Conservation (phyloP, 2,888 invertebrate species). For the Mongoloraphidia duomilia region DNA sequence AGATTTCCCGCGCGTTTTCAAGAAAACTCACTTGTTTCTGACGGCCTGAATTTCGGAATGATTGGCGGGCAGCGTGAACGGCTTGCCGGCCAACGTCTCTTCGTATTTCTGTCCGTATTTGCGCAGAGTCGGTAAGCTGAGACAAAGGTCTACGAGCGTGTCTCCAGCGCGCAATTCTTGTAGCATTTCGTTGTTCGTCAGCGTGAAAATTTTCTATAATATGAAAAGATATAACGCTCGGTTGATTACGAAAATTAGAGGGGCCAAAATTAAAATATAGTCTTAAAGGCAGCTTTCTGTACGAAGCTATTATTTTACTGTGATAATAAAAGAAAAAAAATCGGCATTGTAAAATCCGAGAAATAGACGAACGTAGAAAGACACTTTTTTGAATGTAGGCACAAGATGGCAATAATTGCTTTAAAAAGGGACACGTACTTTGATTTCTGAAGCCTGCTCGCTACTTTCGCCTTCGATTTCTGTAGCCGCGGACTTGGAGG, state of each 20-base stretch:
- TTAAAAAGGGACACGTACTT: constrained; percentile 22
- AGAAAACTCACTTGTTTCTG: constrained; percentile 38
- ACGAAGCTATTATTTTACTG: no score
- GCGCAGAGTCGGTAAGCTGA: constrained; percentile 54
- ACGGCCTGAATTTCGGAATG: constrained; percentile 60
- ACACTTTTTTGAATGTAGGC: neutral
- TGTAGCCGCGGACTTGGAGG: constrained; percentile 24
- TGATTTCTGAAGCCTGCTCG: constrained; percentile 31
- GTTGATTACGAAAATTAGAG: neutral
- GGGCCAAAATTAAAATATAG: no score
- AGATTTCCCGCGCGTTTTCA: neutral
- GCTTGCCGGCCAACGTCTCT: constrained; percentile 50
- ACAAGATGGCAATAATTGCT: neutral
- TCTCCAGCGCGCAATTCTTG: constrained; percentile 73
- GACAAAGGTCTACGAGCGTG: constrained; percentile 66
- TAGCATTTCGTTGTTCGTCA: constrained; percentile 62
- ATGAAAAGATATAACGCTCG: constrained; percentile 9
- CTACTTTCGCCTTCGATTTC: constrained; percentile 31
- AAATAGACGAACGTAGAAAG: neutral
- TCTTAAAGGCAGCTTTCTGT: no score
- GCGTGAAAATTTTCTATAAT: constrained; percentile 58
- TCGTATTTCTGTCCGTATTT: constrained; percentile 46
- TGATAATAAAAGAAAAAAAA: no score
- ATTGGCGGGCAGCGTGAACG: constrained; percentile 48
- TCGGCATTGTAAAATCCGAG: no score